Conservation (phyloP, 2,797 vertebrate species). For the Megaceryle alcyon region DNA sequence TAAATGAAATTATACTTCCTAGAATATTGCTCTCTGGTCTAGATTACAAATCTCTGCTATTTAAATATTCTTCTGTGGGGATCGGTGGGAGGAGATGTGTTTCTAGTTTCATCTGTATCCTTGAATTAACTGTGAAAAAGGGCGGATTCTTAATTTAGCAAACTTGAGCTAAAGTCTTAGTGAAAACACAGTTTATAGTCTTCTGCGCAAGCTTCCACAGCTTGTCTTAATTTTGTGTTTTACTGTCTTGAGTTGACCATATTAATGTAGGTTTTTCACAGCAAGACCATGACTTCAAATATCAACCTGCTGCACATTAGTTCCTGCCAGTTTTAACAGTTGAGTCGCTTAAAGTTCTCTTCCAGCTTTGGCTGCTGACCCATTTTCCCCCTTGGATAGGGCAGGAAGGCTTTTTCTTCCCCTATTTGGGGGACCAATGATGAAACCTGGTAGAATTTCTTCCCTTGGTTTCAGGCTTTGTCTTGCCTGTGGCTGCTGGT, state of each 20-base stretch:
- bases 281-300: not conserved
- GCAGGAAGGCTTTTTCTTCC: accelerated
- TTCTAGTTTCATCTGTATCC: constrained; percentile 57
- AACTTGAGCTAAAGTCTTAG: not conserved
- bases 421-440: accelerated
- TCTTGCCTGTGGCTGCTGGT: not conserved
- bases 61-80: constrained; percentile 44
- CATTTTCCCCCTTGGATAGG: not conserved
- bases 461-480: not conserved
- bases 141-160: constrained; percentile 28
- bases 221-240: not conserved
- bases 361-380: not conserved
- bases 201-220: not conserved
- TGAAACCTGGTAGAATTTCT: not conserved
- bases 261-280: not conserved
- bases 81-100: constrained; percentile 40
- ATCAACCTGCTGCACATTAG: not conserved
- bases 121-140: constrained; percentile 57
- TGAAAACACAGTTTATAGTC: not conserved
- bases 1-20: constrained; percentile 20
- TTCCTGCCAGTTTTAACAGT: not conserved
- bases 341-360: not conserved
- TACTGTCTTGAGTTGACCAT: not conserved
- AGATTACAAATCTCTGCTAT: constrained; percentile 49
- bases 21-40: constrained; percentile 29